Conservation (phyloP, 35 echinoderm and acorn worm species). For the Holothuria glaberrima region DNA sequence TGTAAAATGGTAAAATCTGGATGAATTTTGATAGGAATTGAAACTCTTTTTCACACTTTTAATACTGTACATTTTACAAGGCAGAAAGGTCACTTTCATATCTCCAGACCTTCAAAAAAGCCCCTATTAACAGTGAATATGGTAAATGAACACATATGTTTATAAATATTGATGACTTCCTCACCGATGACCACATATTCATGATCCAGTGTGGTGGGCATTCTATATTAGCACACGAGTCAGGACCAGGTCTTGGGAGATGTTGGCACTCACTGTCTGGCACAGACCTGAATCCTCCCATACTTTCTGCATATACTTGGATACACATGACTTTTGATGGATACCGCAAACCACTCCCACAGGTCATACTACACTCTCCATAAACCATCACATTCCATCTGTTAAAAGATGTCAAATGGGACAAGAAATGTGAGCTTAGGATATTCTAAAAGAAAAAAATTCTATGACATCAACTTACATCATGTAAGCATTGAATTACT, state of each 20-base stretch:
- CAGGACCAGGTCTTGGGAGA: background rate
- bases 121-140: no score
- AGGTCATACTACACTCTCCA: constrained; percentile 17
- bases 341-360: constrained; percentile 15
- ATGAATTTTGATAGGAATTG: no score
- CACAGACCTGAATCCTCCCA: background rate
- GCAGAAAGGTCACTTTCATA: no score
- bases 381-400: constrained; percentile 25
- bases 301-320: constrained; percentile 1
- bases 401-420: background rate
- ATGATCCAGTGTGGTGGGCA: constrained; percentile 42
- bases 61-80: no score
- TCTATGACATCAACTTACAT: no score
- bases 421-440: no score
- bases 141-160: no score
- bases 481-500: no score
- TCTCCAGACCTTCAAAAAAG: no score
- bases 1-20: no score
- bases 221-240: constrained; percentile 35
- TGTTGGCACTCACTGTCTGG: constrained; percentile 33
- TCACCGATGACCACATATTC: constrained; percentile 32
- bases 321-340: constrained; percentile 20
- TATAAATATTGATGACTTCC: background rate
- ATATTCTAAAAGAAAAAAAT: no score
- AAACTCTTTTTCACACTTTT: no score